Base-by-base conservation (phyloP, 1,140 invertebrate species). In the Ceratoteleas bidentatus region DNA sequence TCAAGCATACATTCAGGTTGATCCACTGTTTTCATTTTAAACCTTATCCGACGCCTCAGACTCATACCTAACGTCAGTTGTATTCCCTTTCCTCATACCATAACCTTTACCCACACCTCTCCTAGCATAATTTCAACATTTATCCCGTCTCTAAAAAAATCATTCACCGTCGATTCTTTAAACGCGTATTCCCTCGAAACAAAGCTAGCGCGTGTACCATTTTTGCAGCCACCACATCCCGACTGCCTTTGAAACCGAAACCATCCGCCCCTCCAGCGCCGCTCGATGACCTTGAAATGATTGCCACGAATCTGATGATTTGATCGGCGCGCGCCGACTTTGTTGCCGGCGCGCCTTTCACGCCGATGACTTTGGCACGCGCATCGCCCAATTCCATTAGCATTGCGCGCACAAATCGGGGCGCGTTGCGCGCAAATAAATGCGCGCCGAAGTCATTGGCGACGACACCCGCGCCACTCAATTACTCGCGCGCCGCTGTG, bases 401-500 rank as follows among this genome's bases (percentile, higher is more conserved):
- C 43, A 54, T 79, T 65, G 57, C 57, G 43, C 75, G 52, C 53
- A 60, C 61, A 68, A 68, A 68, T 68, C 16, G 43, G 38, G 14
- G 53, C 64, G 56, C 76, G 76, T 54, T 50, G 50, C 16, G 16
- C 53, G 3, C 32, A 15, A 43, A 62, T 77, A 60, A 75, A 76
- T 73, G 62, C 77, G 73, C 81, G 83, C 80, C 83, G 84, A 86
- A 91, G 89, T 91, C 89, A 91, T 91, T 87, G 87, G 85, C 85
- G 85, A 85, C 84, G 84, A 85, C 86, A 88, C 78, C 69, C 45
- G 85, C 87, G 88, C 88, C 89, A 91, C 89, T 91, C 90, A 91
- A 92, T 92, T 92, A 92, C 90, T 91, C 91, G 89, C 87, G 81
- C 68, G 89, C 86, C 88, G 87, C 90, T 89, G 88, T 88, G 90